Base-by-base conservation (phyloP, 2,113 vertebrate genomes). In the Solea senegalensis region DNA sequence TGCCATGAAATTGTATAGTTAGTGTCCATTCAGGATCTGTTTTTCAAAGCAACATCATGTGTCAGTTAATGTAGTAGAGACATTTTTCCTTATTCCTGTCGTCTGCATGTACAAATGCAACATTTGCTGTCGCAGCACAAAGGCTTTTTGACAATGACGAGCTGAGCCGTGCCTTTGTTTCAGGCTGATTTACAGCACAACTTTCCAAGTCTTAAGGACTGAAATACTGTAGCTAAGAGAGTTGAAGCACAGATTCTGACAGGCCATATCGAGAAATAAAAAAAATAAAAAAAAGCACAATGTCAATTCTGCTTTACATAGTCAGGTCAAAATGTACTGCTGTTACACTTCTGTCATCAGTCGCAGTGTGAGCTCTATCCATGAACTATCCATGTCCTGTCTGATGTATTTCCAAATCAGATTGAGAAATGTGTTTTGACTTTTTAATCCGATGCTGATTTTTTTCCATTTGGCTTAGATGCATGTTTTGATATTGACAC, bases 401-500 rank as follows among this genome's bases (percentile, higher is more conserved):
- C 8, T 44, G 43, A 44, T 44, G 6, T 2, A 8, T 45, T 45
- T 45, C 4, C 4, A 48, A 14, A 12, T 13, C 11, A 48, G 4
- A 48, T 13, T 45, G 8, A 2, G 8, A 45, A 45, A 45, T 45
- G 21, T 21, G 21, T 21, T 21, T 21, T 21, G 3, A 34, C 44
- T 45, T 45, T 45, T 45, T 45, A 45, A 45, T 45, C 8, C 44
- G 2, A 13, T 3, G 45, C 10, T 65, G 58, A 65, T 64, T 76
- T 69, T 70, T 66, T 39, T 21, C 21, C 21, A 78, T 72, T 78
- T 80, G 56, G 76, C 74, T 83, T 69, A 65, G 28, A 15, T 89
- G 90, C 90, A 90, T 90, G 90, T 88, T 90, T 44, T 84, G 57
- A 80, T 82, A 77, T 80, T 16, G 52, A 71, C 9, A 61, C 64